phyloP scores from a whole-genome alignment of 1,140 invertebrate genomes.

The Phocides pigmalion region DNA sequence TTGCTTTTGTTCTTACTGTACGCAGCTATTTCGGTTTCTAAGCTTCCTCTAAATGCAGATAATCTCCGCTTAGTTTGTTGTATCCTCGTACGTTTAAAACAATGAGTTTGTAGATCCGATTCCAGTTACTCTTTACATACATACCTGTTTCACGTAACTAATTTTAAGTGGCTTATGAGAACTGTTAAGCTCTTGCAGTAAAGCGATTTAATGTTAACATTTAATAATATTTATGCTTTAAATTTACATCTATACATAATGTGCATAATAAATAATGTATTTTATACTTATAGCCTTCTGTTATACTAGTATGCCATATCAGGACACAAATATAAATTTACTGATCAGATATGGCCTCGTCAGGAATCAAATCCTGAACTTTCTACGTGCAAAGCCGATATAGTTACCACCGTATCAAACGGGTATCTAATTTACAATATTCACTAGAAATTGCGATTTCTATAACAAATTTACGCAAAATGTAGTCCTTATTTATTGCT shows the following conservation, averaged over 20 bases:
- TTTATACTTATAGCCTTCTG: too few relatives aligned
- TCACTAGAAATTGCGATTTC: neutral
- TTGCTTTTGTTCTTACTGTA: slow-evolving; percentile 71
- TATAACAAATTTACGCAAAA: neutral
- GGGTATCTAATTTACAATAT: too few relatives aligned
- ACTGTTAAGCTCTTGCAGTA: slow-evolving; percentile 1
- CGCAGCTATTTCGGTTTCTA: slow-evolving; percentile 64
- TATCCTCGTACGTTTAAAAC: slow-evolving; percentile 44
- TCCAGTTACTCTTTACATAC: slow-evolving; percentile 22
- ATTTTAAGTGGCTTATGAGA: slow-evolving; percentile 24
- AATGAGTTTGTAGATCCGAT: slow-evolving; percentile 35
- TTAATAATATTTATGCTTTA: neutral
- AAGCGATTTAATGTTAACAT: slow-evolving; percentile 1
- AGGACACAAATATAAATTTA: too few relatives aligned
- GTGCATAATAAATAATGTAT: too few relatives aligned
- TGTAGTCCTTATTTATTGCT: slow-evolving; percentile 8
- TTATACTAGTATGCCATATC: too few relatives aligned
- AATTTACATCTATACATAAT: neutral
- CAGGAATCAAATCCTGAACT: too few relatives aligned
- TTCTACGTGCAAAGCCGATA: too few relatives aligned
- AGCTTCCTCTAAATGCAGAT: slow-evolving; percentile 54
- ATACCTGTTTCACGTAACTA: slow-evolving; percentile 13
- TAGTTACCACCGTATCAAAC: too few relatives aligned
- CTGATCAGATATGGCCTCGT: too few relatives aligned
- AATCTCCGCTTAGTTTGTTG: slow-evolving; percentile 50